Evolutionary conservation across 1,140 invertebrate genomes (phyloP), one percentile per base, ranked within the genome.

Genomic region (Odontomachus brunneus): DNA sequence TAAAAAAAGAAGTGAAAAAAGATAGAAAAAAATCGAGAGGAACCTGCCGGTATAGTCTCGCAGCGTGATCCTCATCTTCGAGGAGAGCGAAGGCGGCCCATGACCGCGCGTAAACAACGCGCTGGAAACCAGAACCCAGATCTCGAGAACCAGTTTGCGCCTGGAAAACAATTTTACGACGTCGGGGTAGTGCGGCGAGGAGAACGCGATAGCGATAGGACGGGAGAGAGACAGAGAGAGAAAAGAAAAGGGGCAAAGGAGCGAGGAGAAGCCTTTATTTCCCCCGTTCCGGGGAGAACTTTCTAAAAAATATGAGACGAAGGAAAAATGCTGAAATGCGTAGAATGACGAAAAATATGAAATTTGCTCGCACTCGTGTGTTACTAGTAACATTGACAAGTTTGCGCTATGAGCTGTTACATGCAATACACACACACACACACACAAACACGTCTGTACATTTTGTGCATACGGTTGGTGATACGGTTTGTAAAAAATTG

Each of bases 141-240:
- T 91, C 91, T 90, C 60, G 59, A 71, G 88, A 92, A 93, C 92
- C 92, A 91, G 92, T 93, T 93, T 85, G 63, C 80, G 87, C 86
- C 88, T 92, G 91, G 89, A 93, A 93, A 93, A 93, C 90, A 92
- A 94, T 93, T 93, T 93, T 92, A 92, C 91, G 89, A 92, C 90
- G 85, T 88, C 88, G 91, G 72, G 84, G 86, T 84, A 91, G 78
- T 85, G 12, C 49, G 24, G 65, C 60, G 29, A 49, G 44, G 38
- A 26, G 59, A 19, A 24, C 26, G 67, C 2, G 5, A 14, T 1
- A 29, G 22, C 12, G 22, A 29, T 29, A 38, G 22, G 44, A 44
- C 69, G 26, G 62, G 63, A 83, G 72, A 11, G 59, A 44, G 55
- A 74, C 5, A 12, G 72, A 19, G 53, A 73, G 26, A 72, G 51